Percentiles rank a stretch among this genome's conserved stretches.
Conservation (phyloP, 2,797 vertebrate genomes). For the Pseudochirops corinnae region DNA sequence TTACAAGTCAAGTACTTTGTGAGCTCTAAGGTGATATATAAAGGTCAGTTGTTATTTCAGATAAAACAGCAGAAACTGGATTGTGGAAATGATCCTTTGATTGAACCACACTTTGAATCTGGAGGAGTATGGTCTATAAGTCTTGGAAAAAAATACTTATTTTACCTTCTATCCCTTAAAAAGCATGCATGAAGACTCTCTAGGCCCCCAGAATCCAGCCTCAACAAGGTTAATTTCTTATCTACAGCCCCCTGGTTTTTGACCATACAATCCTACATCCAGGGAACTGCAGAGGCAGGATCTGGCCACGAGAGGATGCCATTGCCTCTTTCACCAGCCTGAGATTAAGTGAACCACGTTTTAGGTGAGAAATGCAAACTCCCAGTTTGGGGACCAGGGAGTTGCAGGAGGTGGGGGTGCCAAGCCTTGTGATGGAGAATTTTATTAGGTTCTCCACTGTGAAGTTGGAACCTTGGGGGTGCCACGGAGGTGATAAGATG, state of each 20-base stretch:
- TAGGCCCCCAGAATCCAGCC: background rate
- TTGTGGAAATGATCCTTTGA: background rate
- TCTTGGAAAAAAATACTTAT: background rate
- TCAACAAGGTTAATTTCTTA: background rate
- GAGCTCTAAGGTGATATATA: background rate
- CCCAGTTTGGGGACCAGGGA: background rate
- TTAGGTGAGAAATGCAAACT: constrained; percentile 3
- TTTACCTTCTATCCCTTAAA: background rate
- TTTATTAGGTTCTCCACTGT: background rate
- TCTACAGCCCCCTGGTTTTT: background rate
- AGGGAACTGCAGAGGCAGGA: background rate
- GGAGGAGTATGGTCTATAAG: background rate
- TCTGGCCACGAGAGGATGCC: constrained; percentile 74
- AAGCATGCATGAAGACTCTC: background rate
- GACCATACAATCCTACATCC: background rate
- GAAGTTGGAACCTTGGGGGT: background rate
- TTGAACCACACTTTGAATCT: background rate
- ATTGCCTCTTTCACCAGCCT: constrained; percentile 55
- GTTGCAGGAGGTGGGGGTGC: background rate
- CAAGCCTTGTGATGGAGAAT: background rate
- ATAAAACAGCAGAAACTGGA: background rate
- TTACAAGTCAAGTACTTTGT: background rate
- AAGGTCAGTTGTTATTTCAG: background rate
- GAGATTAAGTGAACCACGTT: background rate
- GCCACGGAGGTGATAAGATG: background rate